A percentile compares a stretch with the other conserved stretches of the same genome.
These are phyloP conservation scores for Pitangus sulphuratus DNA, from an alignment of 2,797 vertebrate genomes.

Conservation along the genomic window DNA sequence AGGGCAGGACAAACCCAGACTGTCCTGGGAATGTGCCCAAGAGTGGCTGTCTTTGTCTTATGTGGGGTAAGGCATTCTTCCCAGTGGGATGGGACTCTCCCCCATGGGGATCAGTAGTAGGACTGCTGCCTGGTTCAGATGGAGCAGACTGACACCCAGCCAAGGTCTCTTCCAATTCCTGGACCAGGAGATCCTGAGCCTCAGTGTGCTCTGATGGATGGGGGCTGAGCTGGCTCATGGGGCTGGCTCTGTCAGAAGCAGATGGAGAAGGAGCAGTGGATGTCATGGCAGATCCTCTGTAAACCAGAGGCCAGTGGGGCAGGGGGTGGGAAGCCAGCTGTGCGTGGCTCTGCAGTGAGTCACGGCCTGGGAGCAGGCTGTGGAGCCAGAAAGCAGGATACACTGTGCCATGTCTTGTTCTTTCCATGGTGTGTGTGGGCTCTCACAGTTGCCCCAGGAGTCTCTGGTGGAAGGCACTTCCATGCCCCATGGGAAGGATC, in stretches of 20 bases:
- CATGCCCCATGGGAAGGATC: not conserved
- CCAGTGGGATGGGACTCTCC: not conserved
- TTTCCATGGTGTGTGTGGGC: not conserved
- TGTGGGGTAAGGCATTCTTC: not conserved
- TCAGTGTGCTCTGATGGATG: not conserved
- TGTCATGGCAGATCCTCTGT: not conserved
- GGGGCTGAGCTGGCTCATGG: not conserved
- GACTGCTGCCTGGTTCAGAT: not conserved
- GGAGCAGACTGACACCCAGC: not conserved
- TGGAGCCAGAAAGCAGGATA: not conserved
- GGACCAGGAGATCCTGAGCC: not conserved
- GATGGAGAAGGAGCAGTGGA: not conserved
- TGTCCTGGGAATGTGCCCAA: not conserved
- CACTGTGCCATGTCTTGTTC: not conserved
- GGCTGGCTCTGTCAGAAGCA: not conserved
- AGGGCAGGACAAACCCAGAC: not conserved
- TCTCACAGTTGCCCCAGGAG: not conserved
- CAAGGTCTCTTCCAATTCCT: not conserved
- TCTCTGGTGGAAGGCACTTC: not conserved
- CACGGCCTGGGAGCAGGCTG: not conserved
- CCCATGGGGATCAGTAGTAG: not conserved
- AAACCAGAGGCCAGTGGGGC: not conserved
- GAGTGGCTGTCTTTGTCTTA: not conserved
- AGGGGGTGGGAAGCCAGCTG: not conserved
- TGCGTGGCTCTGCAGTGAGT: constrained; percentile 28